Evolutionary conservation across 1,140 invertebrate species (phyloP).

Genomic region (Calephelis nemesis): DNA sequence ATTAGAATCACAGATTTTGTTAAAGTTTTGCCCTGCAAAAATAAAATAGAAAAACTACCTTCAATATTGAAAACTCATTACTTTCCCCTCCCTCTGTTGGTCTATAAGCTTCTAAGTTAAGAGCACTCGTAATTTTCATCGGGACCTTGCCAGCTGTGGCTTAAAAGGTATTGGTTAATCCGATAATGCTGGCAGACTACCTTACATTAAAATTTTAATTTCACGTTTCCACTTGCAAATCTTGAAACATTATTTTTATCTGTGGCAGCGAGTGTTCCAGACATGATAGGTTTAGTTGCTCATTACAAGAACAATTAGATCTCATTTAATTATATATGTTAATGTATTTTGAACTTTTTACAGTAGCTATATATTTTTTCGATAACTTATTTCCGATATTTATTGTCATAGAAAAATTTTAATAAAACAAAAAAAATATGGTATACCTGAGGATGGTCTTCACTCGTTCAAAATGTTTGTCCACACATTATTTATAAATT

Average conservation of each 20-base stretch:
- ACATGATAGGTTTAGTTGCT: not conserved
- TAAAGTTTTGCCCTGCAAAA: not conserved
- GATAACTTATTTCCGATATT: no score
- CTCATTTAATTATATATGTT: not conserved
- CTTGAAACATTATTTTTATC: constrained; percentile 3
- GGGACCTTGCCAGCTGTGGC: constrained; percentile 38
- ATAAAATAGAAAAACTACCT: constrained; percentile 15
- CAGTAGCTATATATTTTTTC: no score
- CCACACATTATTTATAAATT: no score
- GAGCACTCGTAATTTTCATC: constrained; percentile 38
- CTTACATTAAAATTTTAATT: constrained; percentile 45
- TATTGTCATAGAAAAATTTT: no score
- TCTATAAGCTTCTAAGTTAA: constrained; percentile 38
- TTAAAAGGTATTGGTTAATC: constrained; percentile 45
- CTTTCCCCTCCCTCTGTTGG: constrained; percentile 19
- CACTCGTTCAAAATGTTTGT: no score
- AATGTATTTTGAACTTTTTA: no score
- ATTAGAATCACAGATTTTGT: not conserved
- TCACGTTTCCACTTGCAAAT: constrained; percentile 10
- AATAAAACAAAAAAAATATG: no score
- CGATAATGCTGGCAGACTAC: constrained; percentile 39
- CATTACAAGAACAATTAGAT: constrained; percentile 1
- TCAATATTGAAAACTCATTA: constrained; percentile 19
- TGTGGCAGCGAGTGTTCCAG: not conserved
- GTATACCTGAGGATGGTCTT: no score